These are phyloP conservation scores for Polypterus senegalus DNA, from an alignment of 2,113 vertebrate species.

Conservation along the genomic window DNA sequence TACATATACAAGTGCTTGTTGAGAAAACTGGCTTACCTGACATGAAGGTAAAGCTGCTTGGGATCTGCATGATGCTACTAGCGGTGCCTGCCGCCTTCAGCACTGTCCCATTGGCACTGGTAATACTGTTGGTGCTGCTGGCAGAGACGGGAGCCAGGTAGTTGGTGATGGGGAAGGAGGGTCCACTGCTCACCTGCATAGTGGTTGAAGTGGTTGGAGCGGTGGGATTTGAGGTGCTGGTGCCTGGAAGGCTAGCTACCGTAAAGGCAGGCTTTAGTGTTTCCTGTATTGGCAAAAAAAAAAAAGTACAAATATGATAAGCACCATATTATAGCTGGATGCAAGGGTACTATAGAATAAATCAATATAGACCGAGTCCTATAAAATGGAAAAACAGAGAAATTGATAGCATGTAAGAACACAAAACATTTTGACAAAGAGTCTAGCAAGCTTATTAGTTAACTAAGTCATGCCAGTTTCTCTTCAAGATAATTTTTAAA, in stretches of 20 bases:
- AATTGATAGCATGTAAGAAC: no score
- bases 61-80: slow-evolving; percentile 84
- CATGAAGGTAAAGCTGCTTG: slow-evolving; percentile 90
- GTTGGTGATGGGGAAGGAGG: slow-evolving; percentile 93
- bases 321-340: no score
- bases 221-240: slow-evolving; percentile 64
- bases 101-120: slow-evolving; percentile 85
- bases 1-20: not conserved
- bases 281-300: slow-evolving; percentile 53
- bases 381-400: no score
- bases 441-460: no score
- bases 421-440: no score
- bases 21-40: slow-evolving; percentile 56
- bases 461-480: no score
- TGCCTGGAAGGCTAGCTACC: slow-evolving; percentile 83
- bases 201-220: slow-evolving; percentile 88
- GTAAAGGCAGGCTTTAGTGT: slow-evolving; percentile 86
- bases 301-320: not conserved
- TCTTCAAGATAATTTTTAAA: no score
- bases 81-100: slow-evolving; percentile 73
- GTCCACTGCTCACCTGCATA: slow-evolving; percentile 93
- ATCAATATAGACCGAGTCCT: no score
- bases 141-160: slow-evolving; percentile 87
- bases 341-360: no score
- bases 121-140: slow-evolving; percentile 56